Evolutionary conservation across 2,888 invertebrate genomes (phyloP).

Genomic region (Drosophila parthenogenetica): DNA sequence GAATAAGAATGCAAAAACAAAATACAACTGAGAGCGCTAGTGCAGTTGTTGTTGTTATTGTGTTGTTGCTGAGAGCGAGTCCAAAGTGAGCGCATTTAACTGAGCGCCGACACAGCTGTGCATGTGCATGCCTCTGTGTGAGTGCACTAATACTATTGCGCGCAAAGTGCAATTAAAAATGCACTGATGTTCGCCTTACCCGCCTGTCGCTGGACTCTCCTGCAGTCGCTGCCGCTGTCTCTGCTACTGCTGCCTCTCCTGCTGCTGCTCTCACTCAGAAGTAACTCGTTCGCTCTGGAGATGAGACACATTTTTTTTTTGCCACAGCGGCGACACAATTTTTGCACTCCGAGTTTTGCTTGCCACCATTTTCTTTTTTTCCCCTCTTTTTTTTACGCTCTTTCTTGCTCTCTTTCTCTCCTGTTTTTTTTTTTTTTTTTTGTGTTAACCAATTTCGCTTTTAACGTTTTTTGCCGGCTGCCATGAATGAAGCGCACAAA

Average conservation of each 20-base stretch:
- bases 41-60: constrained; percentile 22
- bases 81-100: constrained; percentile 49
- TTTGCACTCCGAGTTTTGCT: constrained; percentile 57
- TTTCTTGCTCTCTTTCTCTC: constrained; percentile 9
- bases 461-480: constrained; percentile 79
- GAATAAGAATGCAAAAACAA: constrained; percentile 34
- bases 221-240: neutral
- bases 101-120: constrained; percentile 43
- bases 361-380: constrained; percentile 71
- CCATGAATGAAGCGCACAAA: constrained; percentile 77
- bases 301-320: constrained; percentile 21
- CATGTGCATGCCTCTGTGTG: constrained; percentile 29
- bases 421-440: constrained; percentile 18
- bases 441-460: constrained; percentile 76
- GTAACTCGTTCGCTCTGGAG: constrained; percentile 46
- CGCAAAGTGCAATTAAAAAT: constrained; percentile 73
- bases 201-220: constrained; percentile 23
- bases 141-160: constrained; percentile 39
- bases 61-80: constrained; percentile 43
- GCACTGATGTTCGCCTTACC: constrained; percentile 65
- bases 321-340: constrained; percentile 48
- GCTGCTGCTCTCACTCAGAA: constrained; percentile 38
- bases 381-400: constrained; percentile 23
- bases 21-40: constrained; percentile 52
- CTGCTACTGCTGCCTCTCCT: neutral